Evolutionary conservation across 2,888 invertebrate genomes (phyloP), one percentile per base, ranked within the genome.

Genomic region (Luperina nickerlii): DNA sequence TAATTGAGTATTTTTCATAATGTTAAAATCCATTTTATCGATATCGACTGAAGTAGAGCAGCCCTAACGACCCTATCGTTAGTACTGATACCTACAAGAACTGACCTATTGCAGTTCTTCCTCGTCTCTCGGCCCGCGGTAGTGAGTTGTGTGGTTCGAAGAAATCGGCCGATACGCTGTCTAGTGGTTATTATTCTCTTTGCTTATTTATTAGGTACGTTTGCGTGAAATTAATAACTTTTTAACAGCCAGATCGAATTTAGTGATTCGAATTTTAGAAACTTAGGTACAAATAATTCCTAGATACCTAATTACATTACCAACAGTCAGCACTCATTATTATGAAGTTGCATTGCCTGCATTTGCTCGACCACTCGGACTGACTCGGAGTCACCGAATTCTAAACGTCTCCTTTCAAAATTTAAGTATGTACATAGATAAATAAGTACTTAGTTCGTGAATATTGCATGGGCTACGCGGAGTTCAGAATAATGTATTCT

Each of bases 311-410:
- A 11, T 72, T 42, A 24, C n/a, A 18, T 54, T 45, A 76, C 15
- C 15, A 76, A 62, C 20, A 11, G 27, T 24, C 27, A 42, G 51
- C 24, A 24, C 27, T 18, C 38, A 76, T 78, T 45, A 63, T n/a
- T 62, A 54, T 78, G 51, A n/a, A 71, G 45, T 54, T 65, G 24
- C 27, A 45, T 65, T 72, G 32, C 11, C 51, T 45, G 18, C 70
- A 54, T 63, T 81, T 27, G 15, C 45, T 65, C 32, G 32, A 27
- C 15, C 15, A n/a, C n/a, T n/a, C n/a, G n/a, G n/a, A n/a, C n/a
- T n/a, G n/a, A 66, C 15, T 74, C 27, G 24, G 27, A 48, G 15
- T 57, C 24, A 57, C 24, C 24, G 48, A 66, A 75, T 32, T 54
- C 6, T 54, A 27, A 63, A 57, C 24, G 11, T 24, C n/a, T 68